Evolutionary conservation across 2,888 invertebrate genomes (phyloP).

Genomic region (Erannis defoliaria): DNA sequence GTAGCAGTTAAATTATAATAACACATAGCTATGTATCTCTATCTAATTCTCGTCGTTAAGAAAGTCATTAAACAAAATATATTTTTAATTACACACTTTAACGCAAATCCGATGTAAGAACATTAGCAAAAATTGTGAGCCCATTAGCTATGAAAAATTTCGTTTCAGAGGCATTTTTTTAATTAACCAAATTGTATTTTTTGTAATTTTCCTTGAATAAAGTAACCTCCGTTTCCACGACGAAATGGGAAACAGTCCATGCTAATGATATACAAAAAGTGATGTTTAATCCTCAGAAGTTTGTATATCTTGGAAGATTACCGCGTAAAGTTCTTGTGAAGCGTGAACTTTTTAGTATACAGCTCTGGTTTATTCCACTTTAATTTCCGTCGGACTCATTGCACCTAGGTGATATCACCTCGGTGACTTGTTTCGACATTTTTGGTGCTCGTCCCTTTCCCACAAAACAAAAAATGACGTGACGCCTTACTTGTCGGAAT

Average conservation of each 20-base stretch:
- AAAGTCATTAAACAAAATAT: conserved; percentile 58
- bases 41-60: too few species aligned
- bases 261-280: background rate
- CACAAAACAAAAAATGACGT: too few species aligned
- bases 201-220: conserved; percentile 51
- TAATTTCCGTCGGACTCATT: too few species aligned
- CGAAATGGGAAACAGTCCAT: background rate
- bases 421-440: too few species aligned
- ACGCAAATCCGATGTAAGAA: conserved; percentile 54
- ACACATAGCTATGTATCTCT: too few species aligned
- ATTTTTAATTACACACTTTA: conserved; percentile 72
- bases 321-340: too few species aligned
- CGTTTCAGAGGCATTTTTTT: conserved; percentile 64
- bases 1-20: background rate
- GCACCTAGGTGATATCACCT: too few species aligned
- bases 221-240: conserved; percentile 1
- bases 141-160: conserved; percentile 76
- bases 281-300: background rate
- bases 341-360: too few species aligned
- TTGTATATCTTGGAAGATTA: background rate
- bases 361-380: too few species aligned
- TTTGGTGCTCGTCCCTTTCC: too few species aligned
- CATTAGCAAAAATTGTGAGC: conserved; percentile 70
- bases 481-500: too few species aligned
- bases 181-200: conserved; percentile 79